Conservation (phyloP, 2,888 invertebrate species). For the Chrysomela aeneicollis region DNA sequence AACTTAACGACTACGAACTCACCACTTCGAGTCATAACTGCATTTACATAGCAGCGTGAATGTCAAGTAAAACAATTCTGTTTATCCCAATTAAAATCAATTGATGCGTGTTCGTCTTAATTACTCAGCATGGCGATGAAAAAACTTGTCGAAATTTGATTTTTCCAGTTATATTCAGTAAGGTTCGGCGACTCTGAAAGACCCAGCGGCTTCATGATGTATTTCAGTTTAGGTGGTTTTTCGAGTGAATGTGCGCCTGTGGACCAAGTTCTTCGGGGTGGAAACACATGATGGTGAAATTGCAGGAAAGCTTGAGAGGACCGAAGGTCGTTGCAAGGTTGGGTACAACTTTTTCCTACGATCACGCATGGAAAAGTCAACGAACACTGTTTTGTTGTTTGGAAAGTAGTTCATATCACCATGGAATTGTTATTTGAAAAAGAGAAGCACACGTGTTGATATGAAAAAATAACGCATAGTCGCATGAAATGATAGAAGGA, state of each 20-base stretch:
- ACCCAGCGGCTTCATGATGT: constrained; percentile 1
- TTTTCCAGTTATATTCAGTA: constrained; percentile 35
- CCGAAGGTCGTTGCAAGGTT: constrained; percentile 19
- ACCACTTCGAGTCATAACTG: background rate
- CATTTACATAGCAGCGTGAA: constrained; percentile 4
- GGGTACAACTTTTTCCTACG: background rate
- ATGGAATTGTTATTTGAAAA: too few species aligned
- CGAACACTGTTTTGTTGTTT: too few species aligned
- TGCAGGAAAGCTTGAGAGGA: constrained; percentile 13
- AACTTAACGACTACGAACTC: background rate
- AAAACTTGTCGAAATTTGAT: constrained; percentile 20
- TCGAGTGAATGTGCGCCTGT: constrained; percentile 4
- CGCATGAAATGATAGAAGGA: too few species aligned
- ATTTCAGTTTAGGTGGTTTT: constrained; percentile 15
- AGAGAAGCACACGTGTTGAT: too few species aligned
- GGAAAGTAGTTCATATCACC: too few species aligned
- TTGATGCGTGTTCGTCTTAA: background rate
- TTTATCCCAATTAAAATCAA: background rate
- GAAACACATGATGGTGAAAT: constrained; percentile 27
- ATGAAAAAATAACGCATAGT: constrained; percentile 2
- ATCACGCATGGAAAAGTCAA: too few species aligned
- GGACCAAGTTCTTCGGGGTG: background rate
- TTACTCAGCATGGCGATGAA: background rate
- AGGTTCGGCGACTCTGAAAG: background rate
- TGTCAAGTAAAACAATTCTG: background rate